Percentiles rank a stretch among this genome's conserved stretches.
Conservation (phyloP, 2,797 vertebrate genomes). For the Pterois miles region DNA sequence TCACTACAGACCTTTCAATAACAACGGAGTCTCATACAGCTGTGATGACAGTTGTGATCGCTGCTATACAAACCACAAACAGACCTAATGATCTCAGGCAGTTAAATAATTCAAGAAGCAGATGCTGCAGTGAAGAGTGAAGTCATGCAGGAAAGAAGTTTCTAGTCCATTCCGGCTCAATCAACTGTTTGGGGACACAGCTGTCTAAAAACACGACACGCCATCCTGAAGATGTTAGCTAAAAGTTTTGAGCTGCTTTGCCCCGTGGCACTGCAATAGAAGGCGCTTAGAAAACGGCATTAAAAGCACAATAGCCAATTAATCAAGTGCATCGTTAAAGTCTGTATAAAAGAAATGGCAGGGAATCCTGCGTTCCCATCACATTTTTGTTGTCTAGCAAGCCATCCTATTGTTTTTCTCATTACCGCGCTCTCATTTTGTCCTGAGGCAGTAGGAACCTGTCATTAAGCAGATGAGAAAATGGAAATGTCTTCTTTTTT, state of each 20-base stretch:
- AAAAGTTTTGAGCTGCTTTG: conserved; percentile 43
- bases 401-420: conserved; percentile 77
- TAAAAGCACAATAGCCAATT: conserved; percentile 64
- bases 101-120: conserved; percentile 74
- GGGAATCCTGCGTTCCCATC: conserved; percentile 55
- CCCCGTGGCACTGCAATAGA: conserved; percentile 20
- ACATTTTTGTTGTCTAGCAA: conserved; percentile 57
- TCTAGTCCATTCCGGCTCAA: conserved; percentile 25
- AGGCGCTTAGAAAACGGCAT: conserved; percentile 35
- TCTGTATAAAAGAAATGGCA: conserved; percentile 56
- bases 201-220: conserved; percentile 17
- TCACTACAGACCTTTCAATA: conserved; percentile 16
- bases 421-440: conserved; percentile 59
- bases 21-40: conserved; percentile 9
- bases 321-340: conserved; percentile 75
- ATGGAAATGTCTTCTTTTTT: conserved; percentile 62
- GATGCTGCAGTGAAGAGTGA: conserved; percentile 47
- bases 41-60: conserved; percentile 42
- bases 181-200: conserved; percentile 31
- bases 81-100: conserved; percentile 51
- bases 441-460: conserved; percentile 69
- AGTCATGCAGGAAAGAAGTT: conserved; percentile 45
- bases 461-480: conserved; percentile 72
- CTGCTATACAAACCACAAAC: conserved; percentile 49
- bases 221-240: conserved; percentile 1